Evolutionary conservation across 1,140 invertebrate genomes (phyloP).

Genomic region (Probaryconus sp.): DNA sequence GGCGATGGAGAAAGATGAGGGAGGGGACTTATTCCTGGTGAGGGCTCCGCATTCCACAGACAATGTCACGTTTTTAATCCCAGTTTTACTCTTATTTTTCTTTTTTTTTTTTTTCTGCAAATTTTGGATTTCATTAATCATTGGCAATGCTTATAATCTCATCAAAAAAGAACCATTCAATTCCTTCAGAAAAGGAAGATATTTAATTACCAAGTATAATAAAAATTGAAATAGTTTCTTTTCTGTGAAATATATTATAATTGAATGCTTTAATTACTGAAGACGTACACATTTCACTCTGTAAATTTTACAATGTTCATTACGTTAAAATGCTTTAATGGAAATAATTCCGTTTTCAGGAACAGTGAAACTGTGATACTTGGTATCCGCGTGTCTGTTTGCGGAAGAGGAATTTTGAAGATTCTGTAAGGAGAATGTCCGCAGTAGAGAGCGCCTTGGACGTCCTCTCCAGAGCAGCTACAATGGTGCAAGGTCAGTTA

Average conservation of each 20-base stretch:
- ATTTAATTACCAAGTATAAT: too few species aligned
- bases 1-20: slow-evolving; percentile 54
- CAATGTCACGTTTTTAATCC: slow-evolving; percentile 79
- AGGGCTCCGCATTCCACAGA: slow-evolving; percentile 78
- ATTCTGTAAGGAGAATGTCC: slow-evolving; percentile 69
- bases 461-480: slow-evolving; percentile 91
- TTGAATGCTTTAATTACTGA: too few species aligned
- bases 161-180: too few species aligned
- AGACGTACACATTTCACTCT: neutral
- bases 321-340: too few species aligned
- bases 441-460: slow-evolving; percentile 90
- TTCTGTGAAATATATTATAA: too few species aligned
- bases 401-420: slow-evolving; percentile 7
- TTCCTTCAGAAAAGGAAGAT: too few species aligned
- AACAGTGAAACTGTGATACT: slow-evolving; percentile 3
- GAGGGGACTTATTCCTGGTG: slow-evolving; percentile 63
- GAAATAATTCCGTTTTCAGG: neutral
- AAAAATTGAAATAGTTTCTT: too few species aligned
- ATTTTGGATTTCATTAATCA: too few species aligned
- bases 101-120: too few species aligned
- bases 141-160: too few species aligned
- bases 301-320: too few species aligned
- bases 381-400: slow-evolving; percentile 5
- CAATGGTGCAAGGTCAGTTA: slow-evolving; percentile 89
- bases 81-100: slow-evolving; percentile 77